Conservation (phyloP, 2,113 vertebrate genomes). For the Nannobrachium achirus region DNA sequence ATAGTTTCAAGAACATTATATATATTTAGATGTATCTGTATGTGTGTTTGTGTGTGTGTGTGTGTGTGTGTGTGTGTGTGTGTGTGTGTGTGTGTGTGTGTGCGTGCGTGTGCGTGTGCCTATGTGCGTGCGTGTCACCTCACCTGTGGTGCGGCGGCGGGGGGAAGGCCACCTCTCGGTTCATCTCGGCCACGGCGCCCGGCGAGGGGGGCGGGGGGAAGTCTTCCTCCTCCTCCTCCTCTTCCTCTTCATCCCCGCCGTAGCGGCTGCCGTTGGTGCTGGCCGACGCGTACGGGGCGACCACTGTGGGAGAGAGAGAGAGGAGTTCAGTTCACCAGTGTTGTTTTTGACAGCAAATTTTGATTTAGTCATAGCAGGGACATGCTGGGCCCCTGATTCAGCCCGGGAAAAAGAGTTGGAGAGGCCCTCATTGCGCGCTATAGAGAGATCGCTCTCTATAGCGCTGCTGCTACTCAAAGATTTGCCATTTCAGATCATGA, state of each 20-base stretch:
- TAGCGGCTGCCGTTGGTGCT: constrained; percentile 42
- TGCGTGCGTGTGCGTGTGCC: not conserved
- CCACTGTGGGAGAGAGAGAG: constrained; percentile 29
- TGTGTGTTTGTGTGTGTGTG: constrained; percentile 4
- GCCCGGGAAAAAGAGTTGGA: too few relatives aligned
- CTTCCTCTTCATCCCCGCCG: constrained; percentile 31
- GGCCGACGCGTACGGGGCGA: not conserved
- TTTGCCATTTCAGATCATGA: too few relatives aligned
- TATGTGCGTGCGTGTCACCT: constrained; percentile 47
- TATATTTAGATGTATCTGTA: too few relatives aligned
- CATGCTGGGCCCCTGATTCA: too few relatives aligned
- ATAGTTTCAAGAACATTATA: too few relatives aligned
- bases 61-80: constrained; percentile 9
- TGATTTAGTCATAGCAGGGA: too few relatives aligned
- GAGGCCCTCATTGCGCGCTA: too few relatives aligned
- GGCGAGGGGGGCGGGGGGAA: constrained; percentile 62
- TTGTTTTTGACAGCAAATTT: too few relatives aligned
- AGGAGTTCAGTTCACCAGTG: too few relatives aligned
- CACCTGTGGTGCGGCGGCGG: constrained; percentile 48
- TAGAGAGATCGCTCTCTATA: too few relatives aligned
- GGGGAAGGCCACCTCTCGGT: constrained; percentile 19
- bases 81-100: constrained; percentile 6
- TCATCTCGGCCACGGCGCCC: constrained; percentile 52
- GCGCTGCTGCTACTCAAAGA: too few relatives aligned
- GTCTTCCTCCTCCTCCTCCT: constrained; percentile 24